Evolutionary conservation across 2,797 vertebrate genomes (phyloP), one percentile per base, ranked within the genome.

Genomic region (Labeo calbasu): DNA sequence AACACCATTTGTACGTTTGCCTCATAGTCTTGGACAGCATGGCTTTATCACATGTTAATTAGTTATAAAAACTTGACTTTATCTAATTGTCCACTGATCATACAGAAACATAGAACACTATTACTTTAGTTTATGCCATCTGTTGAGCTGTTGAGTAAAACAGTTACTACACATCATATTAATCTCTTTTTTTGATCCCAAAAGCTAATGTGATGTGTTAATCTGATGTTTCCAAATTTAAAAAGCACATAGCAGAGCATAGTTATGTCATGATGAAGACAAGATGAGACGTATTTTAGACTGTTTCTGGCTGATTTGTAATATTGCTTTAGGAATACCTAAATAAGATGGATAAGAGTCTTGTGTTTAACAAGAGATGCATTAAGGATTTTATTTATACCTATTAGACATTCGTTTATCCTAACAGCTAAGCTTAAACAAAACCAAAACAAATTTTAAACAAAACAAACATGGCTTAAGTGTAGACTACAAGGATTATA

Each of bases 51-150:
- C 46, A 83, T 43, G 61, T 7, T 55, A 83, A 82, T 40, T 51
- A 51, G 79, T 81, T 79, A 76, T 66, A 78, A 73, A 53, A 61
- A 65, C 51, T 10, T 81, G 51, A 78, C 51, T n/a, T 14, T 36
- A 65, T 79, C 50, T 63, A 73, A 32, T 79, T 70, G 28, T 72
- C 23, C 70, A 40, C 15, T 77, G 57, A 84, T 73, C 59, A 53
- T 17, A 55, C 8, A 70, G 23, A 17, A 43, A 79, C 51, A 12
- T 65, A 36, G 28, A 48, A 63, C 46, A 75, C 23, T 9, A 11
- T 76, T 80, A 28, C 55, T 66, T 43, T 15, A 32, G 51, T 19
- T 55, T 40, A 55, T 8, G 11, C 23, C 19, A 73, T 65, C 63
- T 80, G 69, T 85, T 79, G 21, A 51, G 48, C 3, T 19, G 28